phyloP scores from a whole-genome alignment of 2,888 invertebrate genomes.

The Oegoconia quadripuncta region DNA sequence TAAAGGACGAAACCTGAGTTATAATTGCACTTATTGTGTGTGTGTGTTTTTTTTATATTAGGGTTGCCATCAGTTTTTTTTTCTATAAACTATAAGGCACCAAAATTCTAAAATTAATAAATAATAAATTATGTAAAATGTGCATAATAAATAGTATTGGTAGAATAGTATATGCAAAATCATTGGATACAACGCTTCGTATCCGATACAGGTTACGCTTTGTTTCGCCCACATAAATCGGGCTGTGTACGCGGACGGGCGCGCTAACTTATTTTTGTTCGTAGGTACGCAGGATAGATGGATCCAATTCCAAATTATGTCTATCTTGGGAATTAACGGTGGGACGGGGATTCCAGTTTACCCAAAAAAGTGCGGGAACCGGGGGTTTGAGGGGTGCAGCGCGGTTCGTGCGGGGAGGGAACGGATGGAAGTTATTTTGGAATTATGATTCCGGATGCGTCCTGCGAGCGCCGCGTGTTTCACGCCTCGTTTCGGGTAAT shows the following conservation, averaged over 20 bases:
- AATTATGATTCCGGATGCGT: constrained; percentile 79
- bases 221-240: constrained; percentile 69
- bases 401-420: constrained; percentile 38
- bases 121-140: no score
- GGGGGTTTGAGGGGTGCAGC: constrained; percentile 35
- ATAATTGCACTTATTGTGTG: no score
- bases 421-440: constrained; percentile 73
- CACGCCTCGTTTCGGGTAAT: constrained; percentile 73
- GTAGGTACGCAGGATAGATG: constrained; percentile 75
- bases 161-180: constrained; percentile 22
- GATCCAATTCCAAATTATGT: constrained; percentile 81
- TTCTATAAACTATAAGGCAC: no score
- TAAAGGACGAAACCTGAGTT: no score
- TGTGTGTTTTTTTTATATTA: no score
- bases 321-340: constrained; percentile 79
- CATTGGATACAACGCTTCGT: constrained; percentile 33
- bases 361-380: constrained; percentile 63
- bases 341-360: constrained; percentile 76
- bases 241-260: constrained; percentile 40
- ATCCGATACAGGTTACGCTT: constrained; percentile 42
- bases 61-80: no score
- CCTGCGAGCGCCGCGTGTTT: constrained; percentile 66
- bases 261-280: constrained; percentile 73
- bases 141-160: no score
- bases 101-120: no score